These are phyloP conservation scores for Holothuria leucospilota DNA, from an alignment of 53 echinoderm and acorn worm species.

Conservation along the genomic window DNA sequence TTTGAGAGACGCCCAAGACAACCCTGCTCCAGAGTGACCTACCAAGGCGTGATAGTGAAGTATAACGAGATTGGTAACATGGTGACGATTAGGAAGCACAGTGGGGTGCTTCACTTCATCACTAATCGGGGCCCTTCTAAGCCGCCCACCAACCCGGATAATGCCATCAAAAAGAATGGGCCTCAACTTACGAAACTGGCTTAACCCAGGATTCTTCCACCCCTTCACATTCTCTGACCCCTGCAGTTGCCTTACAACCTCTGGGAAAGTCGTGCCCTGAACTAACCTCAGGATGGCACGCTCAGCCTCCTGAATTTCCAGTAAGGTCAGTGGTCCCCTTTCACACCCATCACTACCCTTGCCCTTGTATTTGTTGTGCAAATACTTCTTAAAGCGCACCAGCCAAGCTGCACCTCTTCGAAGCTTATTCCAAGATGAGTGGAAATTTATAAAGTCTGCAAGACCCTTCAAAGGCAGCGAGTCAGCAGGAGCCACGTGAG, in stretches of 20 bases:
- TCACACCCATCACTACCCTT: neutral
- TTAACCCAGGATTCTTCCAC: neutral
- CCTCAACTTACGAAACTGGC: no score
- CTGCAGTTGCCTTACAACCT: neutral
- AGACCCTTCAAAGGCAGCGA: neutral
- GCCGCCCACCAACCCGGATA: no score
- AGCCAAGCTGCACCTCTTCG: constrained; percentile 64
- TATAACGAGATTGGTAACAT: constrained; percentile 43
- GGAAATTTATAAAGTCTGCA: neutral
- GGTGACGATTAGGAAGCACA: constrained; percentile 39
- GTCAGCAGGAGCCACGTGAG: neutral
- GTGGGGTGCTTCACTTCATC: constrained; percentile 50
- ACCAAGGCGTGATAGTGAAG: no score
- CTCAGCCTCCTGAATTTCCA: constrained; percentile 48
- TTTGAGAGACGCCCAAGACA: constrained; percentile 47
- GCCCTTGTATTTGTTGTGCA: constrained; percentile 9
- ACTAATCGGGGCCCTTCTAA: neutral
- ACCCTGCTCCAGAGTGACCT: constrained; percentile 66
- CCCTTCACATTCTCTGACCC: neutral
- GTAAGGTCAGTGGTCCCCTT: neutral
- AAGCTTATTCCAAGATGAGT: constrained; percentile 41
- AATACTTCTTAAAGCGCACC: constrained; percentile 31
- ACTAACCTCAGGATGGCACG: constrained; percentile 49
- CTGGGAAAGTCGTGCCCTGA: constrained; percentile 51
- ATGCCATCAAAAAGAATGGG: no score